Base-by-base conservation (phyloP, 2,797 vertebrate genomes). In the Rhincodon typus region DNA sequence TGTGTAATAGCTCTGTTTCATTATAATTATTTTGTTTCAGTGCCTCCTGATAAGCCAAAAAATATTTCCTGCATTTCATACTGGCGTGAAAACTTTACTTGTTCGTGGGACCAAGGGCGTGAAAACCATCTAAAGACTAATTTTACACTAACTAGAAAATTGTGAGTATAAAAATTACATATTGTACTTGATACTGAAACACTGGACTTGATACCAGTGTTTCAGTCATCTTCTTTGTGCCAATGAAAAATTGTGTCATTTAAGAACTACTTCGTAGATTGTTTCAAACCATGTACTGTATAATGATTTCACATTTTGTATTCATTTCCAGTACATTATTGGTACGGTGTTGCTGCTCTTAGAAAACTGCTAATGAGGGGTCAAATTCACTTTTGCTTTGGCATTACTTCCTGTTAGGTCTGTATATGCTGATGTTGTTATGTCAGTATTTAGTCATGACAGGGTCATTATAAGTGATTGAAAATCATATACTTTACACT, bases 41-140 rank as follows among this genome's bases (percentile, higher is more conserved):
- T 95, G 96, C 96, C 50, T n/a, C 97, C 97, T 17, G 96, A 97
- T 53, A 96, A 66, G 25, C 97, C 98, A 62, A 67, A 96, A 96
- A 98, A 98, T 96, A 97, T 98, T 96, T 97, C 97, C 42, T 97
- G 97, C 62, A 0, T 97, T 66, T 96, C 96, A 46, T 96, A 97
- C 95, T 95, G 96, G 8, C 0, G 0, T 0, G 12, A 7, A 38
- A 96, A 96, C 95, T 95, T 97, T 94, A 97, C 96, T 69, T 97
- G 97, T 66, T 96, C 95, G 69, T 97, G 97, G 97, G 97, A 70
- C 94, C 69, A 96, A 42, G 96, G 82, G 95, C 93, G 70, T 27
- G 96, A 96, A 74, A 95, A 38, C 67, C 25, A 15, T 34, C 2
- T 25, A 27, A 96, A 67, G 46, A 96, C 96, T 90, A 34, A 19